phyloP scores from a whole-genome alignment of 1,140 invertebrate species.

The Musca domestica region DNA sequence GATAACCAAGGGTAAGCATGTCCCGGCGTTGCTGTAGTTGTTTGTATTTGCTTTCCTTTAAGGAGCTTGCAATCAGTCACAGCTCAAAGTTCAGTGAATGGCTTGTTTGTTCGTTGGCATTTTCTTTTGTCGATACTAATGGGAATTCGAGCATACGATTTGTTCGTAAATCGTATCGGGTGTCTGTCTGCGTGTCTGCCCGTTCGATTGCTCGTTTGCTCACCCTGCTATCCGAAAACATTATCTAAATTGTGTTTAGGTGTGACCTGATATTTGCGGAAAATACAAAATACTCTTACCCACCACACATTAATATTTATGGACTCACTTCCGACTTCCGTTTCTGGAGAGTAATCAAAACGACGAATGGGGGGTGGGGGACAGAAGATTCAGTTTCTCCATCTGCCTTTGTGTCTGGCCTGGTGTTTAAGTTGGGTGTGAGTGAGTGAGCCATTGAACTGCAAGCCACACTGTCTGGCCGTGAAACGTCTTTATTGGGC shows the following conservation, averaged over 20 bases:
- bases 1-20: conserved; percentile 13
- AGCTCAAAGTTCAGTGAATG: conserved; percentile 10
- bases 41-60: neutral
- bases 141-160: neutral
- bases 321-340: neutral
- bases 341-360: neutral
- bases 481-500: neutral
- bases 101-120: neutral
- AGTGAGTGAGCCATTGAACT: too few relatives aligned
- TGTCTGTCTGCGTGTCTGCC: neutral
- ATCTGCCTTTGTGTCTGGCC: neutral
- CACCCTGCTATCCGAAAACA: conserved; percentile 9
- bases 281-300: neutral
- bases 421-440: neutral
- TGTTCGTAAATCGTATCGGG: neutral
- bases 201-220: neutral
- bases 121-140: neutral
- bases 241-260: conserved; percentile 20
- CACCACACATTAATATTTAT: too few relatives aligned
- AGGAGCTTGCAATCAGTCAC: neutral
- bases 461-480: neutral
- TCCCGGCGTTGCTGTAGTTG: neutral
- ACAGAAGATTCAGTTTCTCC: too few relatives aligned
- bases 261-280: conserved; percentile 17
- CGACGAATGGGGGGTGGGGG: too few relatives aligned